These are phyloP conservation scores for Hozukius guyotensis DNA, from an alignment of 2,797 vertebrate genomes.

Conservation along the genomic window DNA sequence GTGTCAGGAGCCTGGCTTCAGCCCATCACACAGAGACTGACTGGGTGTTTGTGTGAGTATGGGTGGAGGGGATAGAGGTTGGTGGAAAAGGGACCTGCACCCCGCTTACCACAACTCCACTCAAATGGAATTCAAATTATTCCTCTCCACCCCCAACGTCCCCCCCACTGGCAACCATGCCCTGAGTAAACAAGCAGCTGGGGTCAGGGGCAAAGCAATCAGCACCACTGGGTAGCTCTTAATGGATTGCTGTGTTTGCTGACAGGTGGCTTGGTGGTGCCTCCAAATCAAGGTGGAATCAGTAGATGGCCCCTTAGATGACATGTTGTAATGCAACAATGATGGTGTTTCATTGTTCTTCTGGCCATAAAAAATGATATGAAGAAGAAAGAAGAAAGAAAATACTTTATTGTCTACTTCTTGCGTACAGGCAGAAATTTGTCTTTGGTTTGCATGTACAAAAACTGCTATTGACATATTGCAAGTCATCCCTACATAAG, in stretches of 20 bases:
- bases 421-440: too few relatives aligned
- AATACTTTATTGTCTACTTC: too few relatives aligned
- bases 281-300: conserved; percentile 41
- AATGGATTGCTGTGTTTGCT: conserved; percentile 77
- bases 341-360: neutral
- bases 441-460: too few relatives aligned
- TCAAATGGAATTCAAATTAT: conserved; percentile 77
- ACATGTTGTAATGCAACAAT: conserved; percentile 4
- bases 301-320: neutral
- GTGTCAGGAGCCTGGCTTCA: conserved; percentile 72
- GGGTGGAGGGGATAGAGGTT: conserved; percentile 53
- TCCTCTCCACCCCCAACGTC: conserved; percentile 64
- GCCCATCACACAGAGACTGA: conserved; percentile 71
- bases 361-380: neutral
- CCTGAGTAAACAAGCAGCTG: conserved; percentile 80
- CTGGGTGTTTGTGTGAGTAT: conserved; percentile 75
- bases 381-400: too few relatives aligned
- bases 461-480: too few relatives aligned
- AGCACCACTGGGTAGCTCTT: conserved; percentile 69
- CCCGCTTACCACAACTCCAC: conserved; percentile 62
- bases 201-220: conserved; percentile 84
- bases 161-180: conserved; percentile 74
- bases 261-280: conserved; percentile 74
- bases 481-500: neutral
- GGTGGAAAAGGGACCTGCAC: conserved; percentile 47